Base-by-base conservation (phyloP, 1,140 invertebrate genomes). In the Platyscapa corneri region DNA sequence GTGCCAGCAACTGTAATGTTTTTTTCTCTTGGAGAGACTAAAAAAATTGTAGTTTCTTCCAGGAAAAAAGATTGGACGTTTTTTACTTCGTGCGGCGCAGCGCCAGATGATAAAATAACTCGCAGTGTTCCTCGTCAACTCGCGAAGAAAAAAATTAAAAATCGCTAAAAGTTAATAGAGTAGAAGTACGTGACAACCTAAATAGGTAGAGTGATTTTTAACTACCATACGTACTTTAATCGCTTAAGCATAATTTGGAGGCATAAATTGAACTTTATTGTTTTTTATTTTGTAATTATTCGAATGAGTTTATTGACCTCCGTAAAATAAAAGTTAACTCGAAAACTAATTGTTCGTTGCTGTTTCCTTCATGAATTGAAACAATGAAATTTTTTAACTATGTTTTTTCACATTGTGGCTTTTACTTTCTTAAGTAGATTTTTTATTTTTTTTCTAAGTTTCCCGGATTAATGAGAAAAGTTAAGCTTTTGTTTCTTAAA, bases 241-340 rank as follows among this genome's bases (percentile, higher is more conserved):
- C 37, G 27, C 39, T 42, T 10, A 37, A 74, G 8, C 37, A 42
- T 10, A 74, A 74, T 42, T 27, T 27, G 12, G 34, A 67, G 20
- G 37, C 32, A 39, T 37, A 70, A 32, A 70, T 37, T 70, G 34
- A 70, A 37, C 32, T 18, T 70, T 70, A 37, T 70, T 70, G 20
- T 70, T 70, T 70, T 70, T 70, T 70, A 18, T 37, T 70, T 70
- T 70, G 16, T 37, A 32, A 70, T 70, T 20, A 70, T 70, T 42
- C 14, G 5, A 74, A 42, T 42, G 23, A 42, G 37, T 42, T 27
- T n/a, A 74, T 34, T 32, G 70, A 37, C 34, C 67, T 70, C 3
- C 20, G 10, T 70, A 20, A 70, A 39, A 23, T 5, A 27, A 18
- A 53, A 53, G 2, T 53, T 53, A 12, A 27, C 23, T 27, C 14